Conservation (phyloP, 2,113 vertebrate species). For the Platysteira castanea region DNA sequence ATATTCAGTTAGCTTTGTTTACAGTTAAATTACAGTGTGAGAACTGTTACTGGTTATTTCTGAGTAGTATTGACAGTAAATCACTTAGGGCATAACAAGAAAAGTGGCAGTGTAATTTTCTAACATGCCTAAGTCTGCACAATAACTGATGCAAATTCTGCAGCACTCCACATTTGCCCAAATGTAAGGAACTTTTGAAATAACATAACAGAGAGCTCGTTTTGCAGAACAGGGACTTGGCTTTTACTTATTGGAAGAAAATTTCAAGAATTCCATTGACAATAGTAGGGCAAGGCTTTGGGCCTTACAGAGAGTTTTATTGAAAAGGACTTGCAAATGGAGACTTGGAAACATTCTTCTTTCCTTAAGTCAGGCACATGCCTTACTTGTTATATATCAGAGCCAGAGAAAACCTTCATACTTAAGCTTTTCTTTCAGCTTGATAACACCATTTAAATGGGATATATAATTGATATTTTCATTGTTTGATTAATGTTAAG, state of each 20-base stretch:
- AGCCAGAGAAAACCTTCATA: neutral
- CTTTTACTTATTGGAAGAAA: neutral
- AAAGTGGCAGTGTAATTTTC: neutral
- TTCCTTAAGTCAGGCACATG: neutral
- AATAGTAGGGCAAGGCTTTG: neutral
- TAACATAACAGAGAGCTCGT: rapidly evolving
- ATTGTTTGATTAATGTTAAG: neutral
- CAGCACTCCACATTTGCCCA: neutral
- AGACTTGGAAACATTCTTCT: neutral
- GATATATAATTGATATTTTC: neutral
- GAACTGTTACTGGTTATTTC: neutral
- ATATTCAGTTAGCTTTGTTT: neutral
- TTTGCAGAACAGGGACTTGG: neutral
- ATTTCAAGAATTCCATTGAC: neutral
- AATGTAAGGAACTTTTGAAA: neutral
- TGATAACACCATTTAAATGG: neutral
- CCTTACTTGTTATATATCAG: neutral
- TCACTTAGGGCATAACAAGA: neutral
- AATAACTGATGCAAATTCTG: neutral
- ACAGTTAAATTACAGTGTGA: neutral
- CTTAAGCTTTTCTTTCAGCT: neutral
- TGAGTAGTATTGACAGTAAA: neutral
- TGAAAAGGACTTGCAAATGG: neutral
- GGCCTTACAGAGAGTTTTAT: neutral
- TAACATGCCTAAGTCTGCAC: neutral